Conservation (phyloP, 1,140 invertebrate species). For the Anoplophora glabripennis region DNA sequence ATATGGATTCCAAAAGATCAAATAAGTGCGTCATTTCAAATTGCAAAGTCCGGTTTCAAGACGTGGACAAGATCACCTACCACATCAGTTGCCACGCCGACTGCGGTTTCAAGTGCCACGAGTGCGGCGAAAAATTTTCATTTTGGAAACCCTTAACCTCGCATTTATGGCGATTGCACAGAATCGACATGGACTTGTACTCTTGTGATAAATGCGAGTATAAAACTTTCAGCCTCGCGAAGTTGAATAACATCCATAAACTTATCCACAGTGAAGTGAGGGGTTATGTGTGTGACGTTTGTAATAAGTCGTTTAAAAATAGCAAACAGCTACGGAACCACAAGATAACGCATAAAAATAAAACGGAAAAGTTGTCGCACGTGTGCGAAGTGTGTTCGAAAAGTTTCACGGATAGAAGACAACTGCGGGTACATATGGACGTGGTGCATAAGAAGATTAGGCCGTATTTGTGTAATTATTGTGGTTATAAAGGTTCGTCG, state of each 20-base stretch:
- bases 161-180: conserved; percentile 74
- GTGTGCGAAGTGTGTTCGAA: conserved; percentile 62
- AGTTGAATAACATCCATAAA: conserved; percentile 65
- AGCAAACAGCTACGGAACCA: conserved; percentile 70
- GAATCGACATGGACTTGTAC: conserved; percentile 73
- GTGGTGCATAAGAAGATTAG: conserved; percentile 67
- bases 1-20: conserved; percentile 30
- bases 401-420: conserved; percentile 57
- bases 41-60: conserved; percentile 51
- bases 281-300: conserved; percentile 62
- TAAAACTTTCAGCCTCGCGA: conserved; percentile 62
- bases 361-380: conserved; percentile 25
- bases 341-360: conserved; percentile 54
- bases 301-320: conserved; percentile 75
- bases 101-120: conserved; percentile 62
- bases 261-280: conserved; percentile 65
- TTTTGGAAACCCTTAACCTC: conserved; percentile 64
- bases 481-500: conserved; percentile 65
- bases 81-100: conserved; percentile 62
- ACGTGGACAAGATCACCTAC: conserved; percentile 52
- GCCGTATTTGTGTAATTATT: conserved; percentile 68
- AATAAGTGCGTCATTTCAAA: conserved; percentile 40
- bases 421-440: conserved; percentile 61
- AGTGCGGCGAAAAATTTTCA: conserved; percentile 57
- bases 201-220: conserved; percentile 64